Base-by-base conservation (phyloP, 35 echinoderm and acorn worm species). In the Apostichopus japonicus region DNA sequence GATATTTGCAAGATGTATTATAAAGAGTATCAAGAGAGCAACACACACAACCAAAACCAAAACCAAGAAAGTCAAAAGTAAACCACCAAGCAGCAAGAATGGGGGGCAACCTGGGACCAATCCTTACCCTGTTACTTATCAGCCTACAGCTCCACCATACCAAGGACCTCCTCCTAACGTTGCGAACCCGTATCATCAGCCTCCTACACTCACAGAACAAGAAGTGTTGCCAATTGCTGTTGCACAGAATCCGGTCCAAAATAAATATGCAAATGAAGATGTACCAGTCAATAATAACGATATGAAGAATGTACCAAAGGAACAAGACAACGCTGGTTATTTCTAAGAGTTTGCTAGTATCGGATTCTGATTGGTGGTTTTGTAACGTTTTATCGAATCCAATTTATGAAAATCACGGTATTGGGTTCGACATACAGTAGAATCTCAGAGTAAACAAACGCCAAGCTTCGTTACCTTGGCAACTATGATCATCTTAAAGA, bases 41-140 rank as follows among this genome's bases (percentile, higher is more conserved):
- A 33, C 16, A 55, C 19, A 24, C 51, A 83, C 54, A 21, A 54
- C 79, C 19, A 44, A 44, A 44, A 44, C 33, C 33, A 83, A 24
- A 55, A 83, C 79, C 10, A 14, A 53, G 10, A 83, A 83, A 54
- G 79, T 83, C 5, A 83, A 83, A 54, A 83, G 79, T 54, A 83
- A 83, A 83, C 24, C 21, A 51, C 15, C 33, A 44, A 55, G 33
- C 33, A 44, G 33, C 13, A 83, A 55, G 15, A 44, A 53, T 53
- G 79, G 15, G 13, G 54, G 7, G 19, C 10, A 17, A 83, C 79
- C 79, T 52, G 9, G 6, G 4, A 24, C 79, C 10, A 15, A 19
- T 4, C 63, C 79, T 11, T 52, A 83, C n/a, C 24, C 10, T 4
- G 24, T 53, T 14, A 15, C 44, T 10, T 10, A n/a, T 5, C 19